Evolutionary conservation across 2,113 vertebrate species (phyloP).

Genomic region (Hippocampus comes): DNA sequence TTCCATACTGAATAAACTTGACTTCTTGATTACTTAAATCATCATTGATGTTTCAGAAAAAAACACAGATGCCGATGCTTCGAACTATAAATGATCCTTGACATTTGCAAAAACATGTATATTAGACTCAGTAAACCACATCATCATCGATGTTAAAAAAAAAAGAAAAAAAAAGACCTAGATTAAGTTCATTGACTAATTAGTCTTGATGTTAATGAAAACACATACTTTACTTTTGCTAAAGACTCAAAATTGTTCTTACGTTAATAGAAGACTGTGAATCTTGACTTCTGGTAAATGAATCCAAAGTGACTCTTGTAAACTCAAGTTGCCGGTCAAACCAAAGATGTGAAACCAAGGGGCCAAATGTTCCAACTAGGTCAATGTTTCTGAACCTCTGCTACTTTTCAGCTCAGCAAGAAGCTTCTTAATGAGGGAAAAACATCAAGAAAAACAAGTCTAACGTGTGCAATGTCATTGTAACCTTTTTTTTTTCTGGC

Average conservation of each 20-base stretch:
- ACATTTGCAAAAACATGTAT: too few species aligned
- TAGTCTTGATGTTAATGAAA: not conserved
- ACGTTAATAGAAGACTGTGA: not conserved
- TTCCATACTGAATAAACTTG: too few species aligned
- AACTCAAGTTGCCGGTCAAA: slow-evolving; percentile 56
- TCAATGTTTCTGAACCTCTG: slow-evolving; percentile 32
- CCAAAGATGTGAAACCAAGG: slow-evolving; percentile 61
- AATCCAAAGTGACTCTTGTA: slow-evolving; percentile 7
- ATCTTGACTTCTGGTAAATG: not conserved
- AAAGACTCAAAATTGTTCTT: not conserved
- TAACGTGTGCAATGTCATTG: slow-evolving; percentile 44
- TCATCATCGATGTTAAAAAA: too few species aligned
- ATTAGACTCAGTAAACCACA: too few species aligned
- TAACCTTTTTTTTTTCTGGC: slow-evolving; percentile 12
- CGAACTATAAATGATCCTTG: too few species aligned
- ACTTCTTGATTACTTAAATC: not conserved
- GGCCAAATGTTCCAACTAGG: slow-evolving; percentile 58
- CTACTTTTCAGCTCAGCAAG: slow-evolving; percentile 40
- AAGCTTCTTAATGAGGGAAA: slow-evolving; percentile 35
- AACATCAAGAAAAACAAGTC: slow-evolving; percentile 41
- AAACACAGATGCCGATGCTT: not conserved
- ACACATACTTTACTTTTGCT: not conserved
- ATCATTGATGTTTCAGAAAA: not conserved
- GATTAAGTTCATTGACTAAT: not conserved
- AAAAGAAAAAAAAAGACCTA: not conserved